A percentile compares a stretch with the other conserved stretches of the same genome.
Evolutionary conservation across 2,113 vertebrate species (phyloP).

Genomic region (Nothocercus julius): DNA sequence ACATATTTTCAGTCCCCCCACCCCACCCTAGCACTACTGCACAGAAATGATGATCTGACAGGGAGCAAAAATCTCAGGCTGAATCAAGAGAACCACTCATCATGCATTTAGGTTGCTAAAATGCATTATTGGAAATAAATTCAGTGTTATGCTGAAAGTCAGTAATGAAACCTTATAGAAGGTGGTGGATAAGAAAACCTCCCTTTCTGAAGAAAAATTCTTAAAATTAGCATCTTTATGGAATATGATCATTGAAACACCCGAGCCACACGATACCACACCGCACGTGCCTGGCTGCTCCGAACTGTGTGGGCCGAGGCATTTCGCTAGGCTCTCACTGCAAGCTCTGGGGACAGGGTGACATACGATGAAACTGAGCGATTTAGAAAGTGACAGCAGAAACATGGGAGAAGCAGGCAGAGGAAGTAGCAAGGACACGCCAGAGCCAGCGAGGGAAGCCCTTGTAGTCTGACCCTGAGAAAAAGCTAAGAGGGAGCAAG

Average conservation of each 20-base stretch:
- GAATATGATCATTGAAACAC: background rate
- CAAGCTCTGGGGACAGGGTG: background rate
- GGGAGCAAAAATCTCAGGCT: slow-evolving; percentile 18
- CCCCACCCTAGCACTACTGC: slow-evolving; percentile 18
- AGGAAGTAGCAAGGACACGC: background rate
- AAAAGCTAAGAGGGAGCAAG: background rate
- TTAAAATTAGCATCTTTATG: background rate
- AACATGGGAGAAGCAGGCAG: slow-evolving; percentile 36
- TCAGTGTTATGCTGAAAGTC: slow-evolving; percentile 12
- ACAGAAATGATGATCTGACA: slow-evolving; percentile 38
- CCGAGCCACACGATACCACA: accelerated
- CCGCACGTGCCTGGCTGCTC: background rate
- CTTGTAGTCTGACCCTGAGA: slow-evolving; percentile 26
- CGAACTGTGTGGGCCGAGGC: background rate
- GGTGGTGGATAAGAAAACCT: slow-evolving; percentile 7
- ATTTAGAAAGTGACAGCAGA: slow-evolving; percentile 45
- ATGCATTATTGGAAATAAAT: slow-evolving; percentile 48
- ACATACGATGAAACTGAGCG: background rate
- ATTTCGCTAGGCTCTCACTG: background rate
- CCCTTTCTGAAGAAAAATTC: background rate
- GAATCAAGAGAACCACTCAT: background rate
- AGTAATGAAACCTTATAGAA: background rate
- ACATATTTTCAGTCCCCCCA: slow-evolving; percentile 33
- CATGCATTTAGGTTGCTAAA: background rate
- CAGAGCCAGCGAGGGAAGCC: background rate